These are phyloP conservation scores for Chironex yamaguchii DNA, from an alignment of 30 jellyfish, hydroid and myxozoan species.

Conservation along the genomic window DNA sequence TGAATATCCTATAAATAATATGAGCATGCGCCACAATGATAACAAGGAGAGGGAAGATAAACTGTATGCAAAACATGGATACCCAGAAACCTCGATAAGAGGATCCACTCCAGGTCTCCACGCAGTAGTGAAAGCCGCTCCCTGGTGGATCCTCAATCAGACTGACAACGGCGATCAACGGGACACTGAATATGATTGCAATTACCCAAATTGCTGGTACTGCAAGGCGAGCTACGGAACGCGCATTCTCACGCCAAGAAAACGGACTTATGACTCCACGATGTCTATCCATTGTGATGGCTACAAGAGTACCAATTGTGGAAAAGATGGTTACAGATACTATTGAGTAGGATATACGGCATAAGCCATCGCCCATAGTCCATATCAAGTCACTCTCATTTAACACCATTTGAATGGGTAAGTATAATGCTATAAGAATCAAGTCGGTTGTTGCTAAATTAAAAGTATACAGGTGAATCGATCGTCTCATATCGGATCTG, in stretches of 20 bases:
- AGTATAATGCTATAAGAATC: constrained; percentile 62
- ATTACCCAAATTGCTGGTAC: constrained; percentile 88
- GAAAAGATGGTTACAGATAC: constrained; percentile 79
- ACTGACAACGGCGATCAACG: constrained; percentile 65
- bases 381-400: constrained; percentile 78
- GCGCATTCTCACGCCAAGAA: constrained; percentile 91
- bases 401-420: constrained; percentile 89
- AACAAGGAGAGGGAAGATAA: constrained; percentile 69
- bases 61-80: constrained; percentile 72
- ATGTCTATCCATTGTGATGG: constrained; percentile 93
- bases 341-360: constrained; percentile 68
- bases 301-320: constrained; percentile 88
- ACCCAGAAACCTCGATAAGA: constrained; percentile 68
- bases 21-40: constrained; percentile 78
- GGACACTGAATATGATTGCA: constrained; percentile 70
- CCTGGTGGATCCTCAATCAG: constrained; percentile 8
- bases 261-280: constrained; percentile 93
- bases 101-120: constrained; percentile 63
- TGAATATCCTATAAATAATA: constrained; percentile 51
- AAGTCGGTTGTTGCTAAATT: constrained; percentile 88
- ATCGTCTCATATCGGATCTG: constrained; percentile 86
- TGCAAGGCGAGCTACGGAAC: constrained; percentile 33
- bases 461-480: constrained; percentile 89
- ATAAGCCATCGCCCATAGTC: constrained; percentile 85
- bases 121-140: constrained; percentile 34